phyloP scores from a whole-genome alignment of 1,140 invertebrate species.

The Campoletis sonorensis region DNA sequence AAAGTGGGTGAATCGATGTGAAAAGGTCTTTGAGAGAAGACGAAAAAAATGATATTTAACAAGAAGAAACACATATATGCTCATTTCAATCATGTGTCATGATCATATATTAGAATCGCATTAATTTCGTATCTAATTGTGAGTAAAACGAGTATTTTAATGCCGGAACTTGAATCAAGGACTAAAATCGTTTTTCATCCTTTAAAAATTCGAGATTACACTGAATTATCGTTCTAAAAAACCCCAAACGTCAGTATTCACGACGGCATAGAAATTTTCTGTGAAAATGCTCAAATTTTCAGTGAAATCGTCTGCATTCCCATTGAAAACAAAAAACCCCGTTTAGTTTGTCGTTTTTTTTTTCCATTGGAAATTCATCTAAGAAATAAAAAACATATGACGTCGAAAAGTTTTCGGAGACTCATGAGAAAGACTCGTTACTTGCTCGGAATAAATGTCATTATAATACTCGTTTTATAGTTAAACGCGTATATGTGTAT shows the following conservation, averaged over 20 bases:
- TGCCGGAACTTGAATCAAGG: not conserved
- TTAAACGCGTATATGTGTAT: not conserved
- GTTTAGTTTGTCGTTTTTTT: too few species aligned
- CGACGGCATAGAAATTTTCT: too few species aligned
- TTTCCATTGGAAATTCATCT: too few species aligned
- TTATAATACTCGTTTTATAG: not conserved
- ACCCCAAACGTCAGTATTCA: too few species aligned
- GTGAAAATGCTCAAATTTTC: too few species aligned
- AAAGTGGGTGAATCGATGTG: conserved; percentile 42
- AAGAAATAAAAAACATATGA: too few species aligned
- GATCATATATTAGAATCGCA: conserved; percentile 31
- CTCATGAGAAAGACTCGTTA: too few species aligned
- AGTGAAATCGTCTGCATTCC: too few species aligned
- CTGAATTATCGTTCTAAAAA: not conserved
- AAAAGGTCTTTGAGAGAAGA: not conserved
- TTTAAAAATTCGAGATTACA: not conserved
- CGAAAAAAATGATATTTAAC: conserved; percentile 43
- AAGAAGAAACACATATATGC: conserved; percentile 43
- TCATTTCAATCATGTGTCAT: conserved; percentile 42
- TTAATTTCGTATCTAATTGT: conserved; percentile 11
- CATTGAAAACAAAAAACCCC: too few species aligned
- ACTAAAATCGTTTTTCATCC: not conserved
- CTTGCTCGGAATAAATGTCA: not conserved
- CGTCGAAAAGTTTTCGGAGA: too few species aligned
- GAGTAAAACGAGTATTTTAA: conserved; percentile 6